Base-by-base conservation (phyloP, 1,140 invertebrate genomes). In the Vollenhovia emeryi region DNA sequence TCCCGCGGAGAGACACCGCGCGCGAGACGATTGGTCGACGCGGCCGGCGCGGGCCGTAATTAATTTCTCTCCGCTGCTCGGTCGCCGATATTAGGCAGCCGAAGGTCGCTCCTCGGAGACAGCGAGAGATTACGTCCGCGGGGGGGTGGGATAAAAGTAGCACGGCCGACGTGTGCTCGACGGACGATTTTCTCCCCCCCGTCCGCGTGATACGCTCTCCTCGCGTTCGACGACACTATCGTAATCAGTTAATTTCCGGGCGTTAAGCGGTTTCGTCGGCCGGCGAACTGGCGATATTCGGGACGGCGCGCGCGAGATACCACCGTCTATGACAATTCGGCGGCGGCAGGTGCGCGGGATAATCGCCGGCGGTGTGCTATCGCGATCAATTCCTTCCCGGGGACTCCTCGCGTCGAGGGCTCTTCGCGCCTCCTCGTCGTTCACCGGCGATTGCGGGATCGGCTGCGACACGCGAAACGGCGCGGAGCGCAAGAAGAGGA, bases 171-270 rank as follows among this genome's bases (percentile, higher is more conserved):
- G 43, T 27, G 8, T 36, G 36, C 6, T 33, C 50, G 33, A 27
- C 21, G 62, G 24, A 24, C 48, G 11, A 80, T 80, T 50, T 71
- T 80, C 24, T 69, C 24, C 7, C 24, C n/a, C n/a, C n/a, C n/a
- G n/a, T n/a, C n/a, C n/a, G n/a, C n/a, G n/a, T n/a, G 27, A 64
- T 62, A 45, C 43, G 57, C 57, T 24, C 57, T 15, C 74, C 57
- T 15, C 74, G 30, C 40, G 50, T 45, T 80, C 66, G 66, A 52
- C 50, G 78, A 82, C 50, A 27, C 78, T 82, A 82, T 82, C 78
- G 78, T 82, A 82, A 82, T 82, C 66, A 82, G 78, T 82, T 82
- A 82, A 82, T 82, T 71, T 82, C 78, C 78, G 78, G 78, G 66
- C 78, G 66, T 45, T 73, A 82, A 82, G 66, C 78, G 78, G 24